Base-by-base conservation (phyloP, 1,140 invertebrate species). In the Bemisia tabaci region DNA sequence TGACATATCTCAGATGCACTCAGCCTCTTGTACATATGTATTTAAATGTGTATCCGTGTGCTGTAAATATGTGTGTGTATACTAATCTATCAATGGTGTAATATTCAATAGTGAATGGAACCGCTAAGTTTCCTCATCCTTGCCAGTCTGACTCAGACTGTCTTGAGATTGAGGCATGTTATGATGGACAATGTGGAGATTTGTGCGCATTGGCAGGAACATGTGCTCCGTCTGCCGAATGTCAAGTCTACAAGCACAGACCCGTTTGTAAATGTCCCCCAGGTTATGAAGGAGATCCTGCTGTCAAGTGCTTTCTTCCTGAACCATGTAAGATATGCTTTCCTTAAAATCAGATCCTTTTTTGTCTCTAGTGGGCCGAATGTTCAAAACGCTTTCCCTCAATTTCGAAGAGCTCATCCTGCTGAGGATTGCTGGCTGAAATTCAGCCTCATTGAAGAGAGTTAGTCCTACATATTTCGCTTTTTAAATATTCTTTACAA, bases 201-300 rank as follows among this genome's bases (percentile, higher is more conserved):
- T 83, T 87, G 68, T 90, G 88, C 76, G 83, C 85, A 70, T 84
- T 88, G 79, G 82, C 85, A 67, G 84, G 85, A 74, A 82, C 87
- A 66, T 91, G 88, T 79, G 88, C 75, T 69, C 65, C 80, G 67
- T 77, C 81, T 72, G 87, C 87, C 62, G 86, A 86, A 73, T 90
- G 87, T 74, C 82, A 85, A 71, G 84, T 84, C 59, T 83, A 86
- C 78, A 85, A 85, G 75, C 86, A 88, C 77, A 82, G 87, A 70
- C 87, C 88, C 2, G 87, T 89, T 76, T 91, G 88, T 79, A 87
- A 84, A 70, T 88, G 85, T 76, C 85, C 85, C 12, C 82, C 83
- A 70, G 85, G 84, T 73, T 85, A 85, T 73, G 85, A 89, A 75
- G 88, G 88, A 73, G 85, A 90, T 76, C 88, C 88, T 22, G 84